Conservation (phyloP, 2,888 invertebrate genomes). For the Hirtodrosophila confusa region DNA sequence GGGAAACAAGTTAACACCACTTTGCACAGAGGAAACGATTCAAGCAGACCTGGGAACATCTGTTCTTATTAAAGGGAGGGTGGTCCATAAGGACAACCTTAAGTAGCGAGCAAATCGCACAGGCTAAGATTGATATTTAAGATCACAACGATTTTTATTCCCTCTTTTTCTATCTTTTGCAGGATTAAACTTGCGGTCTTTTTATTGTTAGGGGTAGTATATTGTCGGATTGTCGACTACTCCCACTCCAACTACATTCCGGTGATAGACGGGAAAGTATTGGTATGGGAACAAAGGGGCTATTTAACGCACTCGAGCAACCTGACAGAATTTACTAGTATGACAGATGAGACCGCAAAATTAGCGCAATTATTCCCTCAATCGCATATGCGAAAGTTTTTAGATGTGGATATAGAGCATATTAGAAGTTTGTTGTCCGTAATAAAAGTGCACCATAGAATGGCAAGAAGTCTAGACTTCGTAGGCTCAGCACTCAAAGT, state of each 20-base stretch:
- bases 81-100: too few species aligned
- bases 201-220: not conserved
- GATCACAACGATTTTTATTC: not conserved
- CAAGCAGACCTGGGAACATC: not conserved
- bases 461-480: slow-evolving; percentile 3
- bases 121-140: not conserved
- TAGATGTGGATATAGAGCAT: not conserved
- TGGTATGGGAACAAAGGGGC: slow-evolving; percentile 1
- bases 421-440: not conserved
- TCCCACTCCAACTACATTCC: slow-evolving; percentile 4
- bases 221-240: slow-evolving; percentile 4
- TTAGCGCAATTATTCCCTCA: not conserved
- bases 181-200: not conserved
- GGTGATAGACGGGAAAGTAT: slow-evolving; percentile 1
- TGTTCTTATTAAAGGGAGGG: not conserved
- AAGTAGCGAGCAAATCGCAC: not conserved
- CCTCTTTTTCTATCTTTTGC: not conserved
- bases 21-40: not conserved
- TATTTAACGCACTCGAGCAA: not conserved
- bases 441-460: not conserved
- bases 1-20: not conserved
- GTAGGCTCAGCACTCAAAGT: not conserved
- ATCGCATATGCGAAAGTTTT: not conserved
- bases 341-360: not conserved
- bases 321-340: too few species aligned